Percentiles rank a stretch among this genome's conserved stretches.
Evolutionary conservation across 2,888 invertebrate genomes (phyloP).

Genomic region (Drosophila suboccidentalis): DNA sequence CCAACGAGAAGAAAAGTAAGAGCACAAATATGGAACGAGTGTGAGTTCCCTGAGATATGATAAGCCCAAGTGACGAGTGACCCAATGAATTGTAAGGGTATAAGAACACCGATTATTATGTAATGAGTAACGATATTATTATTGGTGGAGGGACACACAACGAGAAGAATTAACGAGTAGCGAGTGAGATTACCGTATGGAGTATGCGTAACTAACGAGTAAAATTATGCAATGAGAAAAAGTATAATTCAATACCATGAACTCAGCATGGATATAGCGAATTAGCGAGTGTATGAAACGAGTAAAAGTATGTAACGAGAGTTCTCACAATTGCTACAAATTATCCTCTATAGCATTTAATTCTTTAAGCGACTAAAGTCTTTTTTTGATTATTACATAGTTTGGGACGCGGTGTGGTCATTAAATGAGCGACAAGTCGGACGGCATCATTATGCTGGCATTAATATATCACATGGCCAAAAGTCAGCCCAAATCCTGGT

Average conservation of each 20-base stretch:
- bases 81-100: not conserved
- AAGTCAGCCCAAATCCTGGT: constrained; percentile 51
- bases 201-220: not conserved
- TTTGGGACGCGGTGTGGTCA: constrained; percentile 27
- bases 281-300: not conserved
- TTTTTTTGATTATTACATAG: constrained; percentile 36
- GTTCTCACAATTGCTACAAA: not conserved
- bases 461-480: constrained; percentile 79
- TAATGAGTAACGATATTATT: no score
- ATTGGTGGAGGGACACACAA: no score
- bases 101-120: no score
- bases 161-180: not conserved
- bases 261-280: not conserved
- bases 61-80: no score
- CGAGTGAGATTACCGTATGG: not conserved
- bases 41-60: no score
- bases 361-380: constrained; percentile 27
- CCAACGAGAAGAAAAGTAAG: no score
- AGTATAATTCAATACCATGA: not conserved
- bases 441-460: constrained; percentile 67
- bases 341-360: constrained; percentile 12
- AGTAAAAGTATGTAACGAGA: not conserved
- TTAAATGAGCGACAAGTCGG: constrained; percentile 70
- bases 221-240: not conserved
- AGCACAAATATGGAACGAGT: no score